Conservation (phyloP, 2,113 vertebrate genomes). For the Hymenochirus boettgeri region DNA sequence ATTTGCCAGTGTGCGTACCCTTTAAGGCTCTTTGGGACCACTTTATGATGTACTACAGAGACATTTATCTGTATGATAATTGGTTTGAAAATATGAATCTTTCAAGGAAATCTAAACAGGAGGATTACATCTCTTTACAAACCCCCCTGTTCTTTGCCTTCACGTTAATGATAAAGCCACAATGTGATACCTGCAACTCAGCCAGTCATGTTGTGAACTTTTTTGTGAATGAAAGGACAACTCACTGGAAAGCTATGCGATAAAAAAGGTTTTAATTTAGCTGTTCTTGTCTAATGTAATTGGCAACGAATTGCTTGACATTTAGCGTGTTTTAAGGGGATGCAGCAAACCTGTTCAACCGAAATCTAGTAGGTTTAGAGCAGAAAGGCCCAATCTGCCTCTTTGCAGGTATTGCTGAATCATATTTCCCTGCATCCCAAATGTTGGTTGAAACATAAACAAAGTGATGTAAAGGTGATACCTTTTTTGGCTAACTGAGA, state of each 20-base stretch:
- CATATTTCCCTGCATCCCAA: too few species aligned
- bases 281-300: constrained; percentile 3
- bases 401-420: too few species aligned
- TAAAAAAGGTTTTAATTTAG: constrained; percentile 1
- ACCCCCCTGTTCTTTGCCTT: constrained; percentile 3
- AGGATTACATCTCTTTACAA: background rate
- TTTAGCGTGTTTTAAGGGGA: constrained; percentile 2
- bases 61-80: too few species aligned
- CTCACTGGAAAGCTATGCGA: background rate
- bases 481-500: too few species aligned
- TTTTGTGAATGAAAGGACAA: constrained; percentile 5
- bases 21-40: too few species aligned
- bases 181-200: constrained; percentile 1
- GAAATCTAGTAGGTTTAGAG: too few species aligned
- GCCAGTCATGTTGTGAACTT: constrained; percentile 8
- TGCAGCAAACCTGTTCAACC: too few species aligned
- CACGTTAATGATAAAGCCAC: background rate
- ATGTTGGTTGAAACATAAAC: too few species aligned
- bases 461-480: too few species aligned
- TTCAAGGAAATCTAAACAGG: background rate
- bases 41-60: too few species aligned
- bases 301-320: constrained; percentile 8
- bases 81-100: background rate
- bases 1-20: too few species aligned
- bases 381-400: too few species aligned